Evolutionary conservation across 2,797 vertebrate genomes (phyloP).

Genomic region (Premnoplex brunnescens): DNA sequence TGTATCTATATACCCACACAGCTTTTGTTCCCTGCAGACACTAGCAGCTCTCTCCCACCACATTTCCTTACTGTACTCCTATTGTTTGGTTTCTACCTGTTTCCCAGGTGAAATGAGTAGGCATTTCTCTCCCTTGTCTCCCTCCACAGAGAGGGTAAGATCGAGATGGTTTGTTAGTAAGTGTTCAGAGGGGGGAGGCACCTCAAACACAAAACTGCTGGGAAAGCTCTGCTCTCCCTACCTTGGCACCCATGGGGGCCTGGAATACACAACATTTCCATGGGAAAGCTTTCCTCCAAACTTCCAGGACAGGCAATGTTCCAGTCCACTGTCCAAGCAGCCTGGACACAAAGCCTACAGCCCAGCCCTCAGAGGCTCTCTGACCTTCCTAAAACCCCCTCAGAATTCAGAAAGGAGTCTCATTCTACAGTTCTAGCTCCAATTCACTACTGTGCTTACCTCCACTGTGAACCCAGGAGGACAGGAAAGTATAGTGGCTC

Average conservation of each 20-base stretch:
- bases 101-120: not conserved
- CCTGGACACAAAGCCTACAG: not conserved
- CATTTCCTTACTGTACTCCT: not conserved
- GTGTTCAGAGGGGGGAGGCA: not conserved
- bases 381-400: not conserved
- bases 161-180: not conserved
- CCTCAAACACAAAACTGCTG: not conserved
- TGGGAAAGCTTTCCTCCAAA: not conserved
- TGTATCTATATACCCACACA: not conserved
- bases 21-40: not conserved
- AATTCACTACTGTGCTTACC: not conserved
- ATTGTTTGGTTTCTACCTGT: not conserved
- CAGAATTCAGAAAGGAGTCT: not conserved
- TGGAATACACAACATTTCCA: not conserved
- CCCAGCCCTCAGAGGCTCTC: not conserved
- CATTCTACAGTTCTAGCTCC: not conserved
- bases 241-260: not conserved
- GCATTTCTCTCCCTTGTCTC: not conserved
- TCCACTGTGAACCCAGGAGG: not conserved
- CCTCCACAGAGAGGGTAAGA: not conserved
- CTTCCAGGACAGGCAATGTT: not conserved
- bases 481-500: not conserved
- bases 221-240: not conserved
- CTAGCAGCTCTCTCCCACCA: not conserved
- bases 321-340: not conserved